A percentile compares a stretch with the other conserved stretches of the same genome.
Conservation (phyloP, 2,113 vertebrate species). For the Muntiacus muntjak region DNA sequence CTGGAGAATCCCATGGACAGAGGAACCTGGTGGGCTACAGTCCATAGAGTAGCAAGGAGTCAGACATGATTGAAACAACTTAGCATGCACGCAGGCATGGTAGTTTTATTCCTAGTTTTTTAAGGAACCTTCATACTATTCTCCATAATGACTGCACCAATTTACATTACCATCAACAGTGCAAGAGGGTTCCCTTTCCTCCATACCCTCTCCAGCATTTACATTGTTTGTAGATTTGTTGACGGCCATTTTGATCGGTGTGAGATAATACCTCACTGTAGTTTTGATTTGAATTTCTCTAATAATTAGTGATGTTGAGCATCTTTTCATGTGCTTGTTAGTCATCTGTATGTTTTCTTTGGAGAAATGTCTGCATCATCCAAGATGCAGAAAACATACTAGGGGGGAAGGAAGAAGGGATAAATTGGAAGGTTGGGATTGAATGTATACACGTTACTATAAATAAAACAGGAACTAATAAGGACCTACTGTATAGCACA, state of each 20-base stretch:
- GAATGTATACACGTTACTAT: background rate
- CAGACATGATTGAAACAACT: background rate
- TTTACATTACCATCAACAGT: background rate
- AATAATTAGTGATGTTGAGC: background rate
- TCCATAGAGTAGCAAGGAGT: background rate
- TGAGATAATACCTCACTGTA: background rate
- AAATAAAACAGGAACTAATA: background rate
- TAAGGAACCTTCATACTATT: background rate
- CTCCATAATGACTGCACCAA: background rate
- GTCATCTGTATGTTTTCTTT: background rate
- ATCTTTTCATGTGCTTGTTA: background rate
- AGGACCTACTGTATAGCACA: background rate
- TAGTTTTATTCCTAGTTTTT: background rate
- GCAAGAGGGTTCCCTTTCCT: background rate
- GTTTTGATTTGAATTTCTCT: background rate
- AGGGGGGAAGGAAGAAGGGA: background rate
- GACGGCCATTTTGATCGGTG: background rate
- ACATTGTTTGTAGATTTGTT: background rate
- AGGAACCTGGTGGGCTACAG: background rate
- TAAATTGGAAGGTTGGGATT: background rate
- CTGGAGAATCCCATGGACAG: background rate
- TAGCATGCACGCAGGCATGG: background rate
- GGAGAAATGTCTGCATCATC: background rate
- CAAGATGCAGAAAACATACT: background rate
- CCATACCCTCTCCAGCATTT: background rate